A percentile compares a stretch with the other conserved stretches of the same genome.
These are phyloP conservation scores for Semnopithecus entellus DNA, from an alignment of 2,113 vertebrate species.

Conservation along the genomic window DNA sequence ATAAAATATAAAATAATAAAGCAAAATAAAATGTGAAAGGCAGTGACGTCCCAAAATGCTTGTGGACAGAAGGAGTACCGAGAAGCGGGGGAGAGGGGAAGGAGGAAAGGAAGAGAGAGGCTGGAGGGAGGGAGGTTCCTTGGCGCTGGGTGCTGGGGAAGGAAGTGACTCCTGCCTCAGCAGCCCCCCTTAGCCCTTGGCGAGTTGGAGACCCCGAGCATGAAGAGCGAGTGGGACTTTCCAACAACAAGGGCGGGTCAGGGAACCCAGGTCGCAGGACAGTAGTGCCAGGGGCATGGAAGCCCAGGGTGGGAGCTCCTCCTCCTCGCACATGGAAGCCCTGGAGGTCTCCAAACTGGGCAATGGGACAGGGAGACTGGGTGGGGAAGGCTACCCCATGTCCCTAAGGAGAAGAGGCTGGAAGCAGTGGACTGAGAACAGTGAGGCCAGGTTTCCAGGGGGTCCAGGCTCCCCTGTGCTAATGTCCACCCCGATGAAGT, in stretches of 20 bases:
- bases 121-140: accelerated
- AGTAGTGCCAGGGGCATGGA: not conserved
- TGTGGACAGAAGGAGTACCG: too few species aligned
- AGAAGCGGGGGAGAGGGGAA: accelerated
- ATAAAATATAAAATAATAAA: too few species aligned
- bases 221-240: accelerated
- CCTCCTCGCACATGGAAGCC: not conserved
- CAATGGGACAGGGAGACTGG: accelerated
- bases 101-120: accelerated
- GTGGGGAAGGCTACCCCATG: accelerated
- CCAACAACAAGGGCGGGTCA: accelerated
- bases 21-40: too few species aligned
- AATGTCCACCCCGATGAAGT: accelerated
- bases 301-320: not conserved
- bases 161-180: not conserved
- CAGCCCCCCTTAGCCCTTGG: accelerated
- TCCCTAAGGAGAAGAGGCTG: not conserved
- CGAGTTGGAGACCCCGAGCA: accelerated
- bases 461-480: too few species aligned
- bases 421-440: not conserved
- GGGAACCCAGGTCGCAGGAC: accelerated
- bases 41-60: accelerated
- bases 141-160: accelerated
- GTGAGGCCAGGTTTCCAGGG: accelerated
- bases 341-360: not conserved